A percentile compares a stretch with the other conserved stretches of the same genome.
Conservation (phyloP, 53 echinoderm and acorn worm genomes). For the Astropecten irregularis region DNA sequence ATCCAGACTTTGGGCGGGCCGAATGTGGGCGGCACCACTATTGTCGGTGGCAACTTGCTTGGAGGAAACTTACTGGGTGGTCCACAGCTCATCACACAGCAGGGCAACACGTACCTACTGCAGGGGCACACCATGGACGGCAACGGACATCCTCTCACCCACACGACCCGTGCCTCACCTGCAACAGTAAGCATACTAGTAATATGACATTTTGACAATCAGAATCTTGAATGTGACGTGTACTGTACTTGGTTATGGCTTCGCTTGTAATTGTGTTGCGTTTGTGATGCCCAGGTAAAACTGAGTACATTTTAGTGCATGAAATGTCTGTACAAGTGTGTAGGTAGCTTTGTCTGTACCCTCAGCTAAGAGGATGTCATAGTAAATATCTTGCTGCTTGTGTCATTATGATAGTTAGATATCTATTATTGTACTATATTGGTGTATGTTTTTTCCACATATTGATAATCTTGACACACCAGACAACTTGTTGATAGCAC, state of each 20-base stretch:
- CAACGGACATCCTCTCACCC: slow-evolving; percentile 90
- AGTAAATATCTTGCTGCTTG: too few relatives aligned
- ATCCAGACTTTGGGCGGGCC: slow-evolving; percentile 84
- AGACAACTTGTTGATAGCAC: too few relatives aligned
- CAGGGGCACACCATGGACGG: slow-evolving; percentile 95
- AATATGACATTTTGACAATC: too few relatives aligned
- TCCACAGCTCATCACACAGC: slow-evolving; percentile 83
- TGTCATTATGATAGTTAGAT: too few relatives aligned
- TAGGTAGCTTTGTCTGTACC: too few relatives aligned
- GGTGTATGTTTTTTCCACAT: too few relatives aligned
- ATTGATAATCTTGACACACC: too few relatives aligned
- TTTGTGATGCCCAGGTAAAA: neutral
- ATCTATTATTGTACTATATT: too few relatives aligned
- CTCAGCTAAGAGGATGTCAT: too few relatives aligned
- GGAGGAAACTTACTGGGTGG: slow-evolving; percentile 78
- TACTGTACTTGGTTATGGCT: neutral
- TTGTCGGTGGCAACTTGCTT: slow-evolving; percentile 65
- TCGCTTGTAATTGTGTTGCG: neutral
- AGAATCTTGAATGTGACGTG: too few relatives aligned
- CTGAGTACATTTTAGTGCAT: too few relatives aligned
- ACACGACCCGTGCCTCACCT: slow-evolving; percentile 98
- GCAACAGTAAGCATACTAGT: slow-evolving; percentile 88
- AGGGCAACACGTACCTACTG: slow-evolving; percentile 88
- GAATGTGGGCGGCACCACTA: slow-evolving; percentile 70
- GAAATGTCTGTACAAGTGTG: too few relatives aligned